Evolutionary conservation across 2,888 invertebrate species (phyloP).

Genomic region (Calliopum simillimum): DNA sequence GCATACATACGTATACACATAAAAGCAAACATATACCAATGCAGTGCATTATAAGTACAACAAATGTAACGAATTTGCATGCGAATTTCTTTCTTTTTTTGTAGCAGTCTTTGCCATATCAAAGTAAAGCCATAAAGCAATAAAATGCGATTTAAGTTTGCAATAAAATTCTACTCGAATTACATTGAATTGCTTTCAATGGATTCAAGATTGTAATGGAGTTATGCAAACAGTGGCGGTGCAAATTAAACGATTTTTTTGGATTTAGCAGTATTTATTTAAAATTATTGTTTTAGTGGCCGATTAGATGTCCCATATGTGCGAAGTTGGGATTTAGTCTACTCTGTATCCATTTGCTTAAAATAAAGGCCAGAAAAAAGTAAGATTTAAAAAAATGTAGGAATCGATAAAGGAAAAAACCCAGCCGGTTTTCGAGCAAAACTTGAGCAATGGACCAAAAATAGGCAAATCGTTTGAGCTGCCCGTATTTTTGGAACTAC

Average conservation of each 20-base stretch:
- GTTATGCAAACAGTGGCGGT: background rate
- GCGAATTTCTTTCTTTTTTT: background rate
- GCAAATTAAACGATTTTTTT: background rate
- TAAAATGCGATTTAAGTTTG: slow-evolving; percentile 28
- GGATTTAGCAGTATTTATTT: too few relatives aligned
- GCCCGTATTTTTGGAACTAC: too few relatives aligned
- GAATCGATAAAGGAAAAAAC: too few relatives aligned
- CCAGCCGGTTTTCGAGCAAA: too few relatives aligned
- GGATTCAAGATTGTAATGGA: background rate
- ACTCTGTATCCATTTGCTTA: too few relatives aligned
- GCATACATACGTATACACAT: background rate
- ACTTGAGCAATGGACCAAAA: too few relatives aligned
- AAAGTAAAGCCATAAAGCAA: slow-evolving; percentile 26
- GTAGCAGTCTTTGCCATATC: background rate
- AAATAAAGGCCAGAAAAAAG: too few relatives aligned
- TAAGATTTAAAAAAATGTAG: too few relatives aligned
- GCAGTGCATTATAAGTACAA: background rate
- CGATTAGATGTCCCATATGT: too few relatives aligned
- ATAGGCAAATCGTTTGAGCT: too few relatives aligned
- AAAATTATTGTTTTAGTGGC: too few relatives aligned
- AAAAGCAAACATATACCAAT: background rate
- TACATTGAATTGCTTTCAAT: slow-evolving; percentile 36
- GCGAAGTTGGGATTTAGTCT: too few relatives aligned
- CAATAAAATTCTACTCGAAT: slow-evolving; percentile 26
- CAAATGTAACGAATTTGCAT: background rate